phyloP scores from a whole-genome alignment of 2,888 invertebrate species.

The Loripinus fragilis region DNA sequence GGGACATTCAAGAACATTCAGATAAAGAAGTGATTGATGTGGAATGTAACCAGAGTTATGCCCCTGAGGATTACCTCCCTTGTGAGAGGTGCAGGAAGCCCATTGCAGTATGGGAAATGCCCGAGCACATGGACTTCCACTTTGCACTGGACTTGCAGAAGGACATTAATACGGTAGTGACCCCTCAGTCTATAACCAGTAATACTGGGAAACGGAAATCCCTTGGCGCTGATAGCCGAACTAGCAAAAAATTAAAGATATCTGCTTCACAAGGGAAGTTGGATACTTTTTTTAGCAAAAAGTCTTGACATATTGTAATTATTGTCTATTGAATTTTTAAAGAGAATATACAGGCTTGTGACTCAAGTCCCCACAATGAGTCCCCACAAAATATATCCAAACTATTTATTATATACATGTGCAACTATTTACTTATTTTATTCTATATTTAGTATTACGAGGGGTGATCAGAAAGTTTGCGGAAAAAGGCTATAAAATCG shows the following conservation, averaged over 20 bases:
- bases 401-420: too few species aligned
- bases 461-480: too few species aligned
- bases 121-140: slow-evolving; percentile 93
- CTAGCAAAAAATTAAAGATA: slow-evolving; percentile 40
- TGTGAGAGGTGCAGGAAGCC: slow-evolving; percentile 89
- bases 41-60: background rate
- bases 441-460: too few species aligned
- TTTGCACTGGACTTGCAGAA: slow-evolving; percentile 89
- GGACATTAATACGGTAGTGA: slow-evolving; percentile 36
- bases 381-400: too few species aligned
- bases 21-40: too few species aligned
- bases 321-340: too few species aligned
- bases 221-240: slow-evolving; percentile 23
- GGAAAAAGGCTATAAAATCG: too few species aligned
- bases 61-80: slow-evolving; percentile 46
- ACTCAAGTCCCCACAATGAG: too few species aligned
- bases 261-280: slow-evolving; percentile 49
- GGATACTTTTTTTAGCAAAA: slow-evolving; percentile 46
- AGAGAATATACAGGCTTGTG: too few species aligned
- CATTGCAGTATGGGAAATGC: slow-evolving; percentile 87
- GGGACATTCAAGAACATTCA: background rate
- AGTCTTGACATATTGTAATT: too few species aligned
- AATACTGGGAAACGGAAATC: slow-evolving; percentile 45
- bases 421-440: too few species aligned
- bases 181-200: background rate